Conservation (phyloP, 2,888 invertebrate species). For the Cremastinae sp. region DNA sequence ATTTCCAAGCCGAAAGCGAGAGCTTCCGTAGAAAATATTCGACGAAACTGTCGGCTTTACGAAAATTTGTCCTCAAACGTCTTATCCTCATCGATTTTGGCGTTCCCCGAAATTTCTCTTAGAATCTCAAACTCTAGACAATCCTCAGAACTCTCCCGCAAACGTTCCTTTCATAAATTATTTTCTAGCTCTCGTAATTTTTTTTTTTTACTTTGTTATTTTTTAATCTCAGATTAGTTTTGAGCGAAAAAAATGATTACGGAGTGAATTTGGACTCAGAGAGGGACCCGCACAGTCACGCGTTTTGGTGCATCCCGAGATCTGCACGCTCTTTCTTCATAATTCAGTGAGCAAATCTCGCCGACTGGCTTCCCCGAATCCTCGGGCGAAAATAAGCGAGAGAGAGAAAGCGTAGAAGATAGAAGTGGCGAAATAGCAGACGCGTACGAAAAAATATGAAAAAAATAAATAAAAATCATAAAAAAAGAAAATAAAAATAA, state of each 20-base stretch:
- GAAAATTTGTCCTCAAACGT: too few relatives aligned
- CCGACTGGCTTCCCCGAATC: slow-evolving; percentile 76
- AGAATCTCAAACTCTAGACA: too few relatives aligned
- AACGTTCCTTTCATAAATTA: too few relatives aligned
- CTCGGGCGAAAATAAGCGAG: slow-evolving; percentile 55
- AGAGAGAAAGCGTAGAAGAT: slow-evolving; percentile 52
- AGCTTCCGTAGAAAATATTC: too few relatives aligned
- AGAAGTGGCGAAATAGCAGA: slow-evolving; percentile 32
- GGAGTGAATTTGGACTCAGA: slow-evolving; percentile 1
- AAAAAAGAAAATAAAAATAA: slow-evolving; percentile 45
- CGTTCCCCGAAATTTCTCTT: too few relatives aligned
- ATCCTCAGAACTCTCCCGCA: too few relatives aligned
- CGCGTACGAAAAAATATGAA: slow-evolving; percentile 22
- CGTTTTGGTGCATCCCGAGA: slow-evolving; percentile 14
- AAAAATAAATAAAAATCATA: slow-evolving; percentile 13
- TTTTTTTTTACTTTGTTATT: too few relatives aligned
- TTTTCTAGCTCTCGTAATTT: too few relatives aligned
- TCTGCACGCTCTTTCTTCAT: slow-evolving; percentile 67
- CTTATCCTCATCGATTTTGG: too few relatives aligned
- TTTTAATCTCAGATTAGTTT: not conserved
- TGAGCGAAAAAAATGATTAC: not conserved
- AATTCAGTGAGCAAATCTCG: slow-evolving; percentile 74
- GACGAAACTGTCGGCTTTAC: too few relatives aligned
- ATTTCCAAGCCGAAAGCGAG: too few relatives aligned
- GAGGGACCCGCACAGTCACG: slow-evolving; percentile 12